These are phyloP conservation scores for Trachelus stipa DNA, from an alignment of 2,888 invertebrate species.

Conservation along the genomic window DNA sequence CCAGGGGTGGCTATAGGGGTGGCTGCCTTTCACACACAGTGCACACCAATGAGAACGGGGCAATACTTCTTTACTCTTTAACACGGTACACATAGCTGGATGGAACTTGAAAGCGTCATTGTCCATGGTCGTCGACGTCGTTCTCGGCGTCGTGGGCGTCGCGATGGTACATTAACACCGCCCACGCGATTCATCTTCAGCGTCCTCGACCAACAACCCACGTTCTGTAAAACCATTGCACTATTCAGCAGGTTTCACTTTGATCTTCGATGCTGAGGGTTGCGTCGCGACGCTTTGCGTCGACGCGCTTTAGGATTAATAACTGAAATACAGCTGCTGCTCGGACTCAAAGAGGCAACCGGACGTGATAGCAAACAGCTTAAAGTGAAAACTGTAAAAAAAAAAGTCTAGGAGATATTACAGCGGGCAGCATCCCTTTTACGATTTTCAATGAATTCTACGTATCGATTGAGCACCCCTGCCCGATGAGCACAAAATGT, in stretches of 20 bases:
- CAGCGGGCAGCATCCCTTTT: neutral
- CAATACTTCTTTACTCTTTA: neutral
- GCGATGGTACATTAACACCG: neutral
- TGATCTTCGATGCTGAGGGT: slow-evolving; percentile 43
- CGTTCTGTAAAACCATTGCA: slow-evolving; percentile 51
- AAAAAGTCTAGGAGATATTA: too few species aligned
- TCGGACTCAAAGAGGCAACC: neutral
- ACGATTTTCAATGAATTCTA: neutral
- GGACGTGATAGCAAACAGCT: neutral
- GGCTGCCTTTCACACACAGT: neutral
- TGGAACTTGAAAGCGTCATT: neutral
- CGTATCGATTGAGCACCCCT: slow-evolving; percentile 31
- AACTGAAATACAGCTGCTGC: neutral
- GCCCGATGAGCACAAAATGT: slow-evolving; percentile 57
- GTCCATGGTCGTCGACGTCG: neutral
- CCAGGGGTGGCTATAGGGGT: neutral
- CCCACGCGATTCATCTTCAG: neutral
- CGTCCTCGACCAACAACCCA: slow-evolving; percentile 6
- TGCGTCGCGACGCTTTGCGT: neutral
- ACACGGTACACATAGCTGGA: neutral
- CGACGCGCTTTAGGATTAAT: neutral
- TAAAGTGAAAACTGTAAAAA: neutral
- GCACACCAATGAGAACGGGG: neutral
- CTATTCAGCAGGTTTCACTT: slow-evolving; percentile 47
- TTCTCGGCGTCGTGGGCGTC: neutral